Conservation (phyloP, 2,888 invertebrate genomes). For the Hofmannophila pseudospretella region DNA sequence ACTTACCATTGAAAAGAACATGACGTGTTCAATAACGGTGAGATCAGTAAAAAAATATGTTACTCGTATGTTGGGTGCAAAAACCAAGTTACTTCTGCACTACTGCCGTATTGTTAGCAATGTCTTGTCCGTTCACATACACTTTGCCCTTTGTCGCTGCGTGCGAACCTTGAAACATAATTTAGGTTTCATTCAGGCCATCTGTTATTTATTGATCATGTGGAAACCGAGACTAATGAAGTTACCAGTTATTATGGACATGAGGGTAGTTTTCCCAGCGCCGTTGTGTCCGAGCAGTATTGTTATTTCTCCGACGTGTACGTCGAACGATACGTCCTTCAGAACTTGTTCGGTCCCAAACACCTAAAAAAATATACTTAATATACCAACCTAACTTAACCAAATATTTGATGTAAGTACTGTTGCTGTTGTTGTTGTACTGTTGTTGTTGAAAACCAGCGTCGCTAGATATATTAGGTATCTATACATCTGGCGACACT, state of each 20-base stretch:
- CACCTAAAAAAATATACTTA: too few species aligned
- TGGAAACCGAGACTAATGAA: too few species aligned
- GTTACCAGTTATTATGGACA: slow-evolving; percentile 75
- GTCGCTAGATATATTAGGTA: too few species aligned
- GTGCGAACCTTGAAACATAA: too few species aligned
- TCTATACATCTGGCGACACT: too few species aligned
- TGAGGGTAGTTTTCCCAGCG: slow-evolving; percentile 83
- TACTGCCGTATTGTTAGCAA: slow-evolving; percentile 78
- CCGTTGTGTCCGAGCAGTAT: slow-evolving; percentile 88
- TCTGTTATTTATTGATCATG: too few species aligned
- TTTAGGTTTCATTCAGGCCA: too few species aligned
- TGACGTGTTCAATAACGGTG: slow-evolving; percentile 89
- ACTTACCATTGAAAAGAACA: slow-evolving; percentile 88
- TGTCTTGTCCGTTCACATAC: slow-evolving; percentile 83
- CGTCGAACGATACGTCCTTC: slow-evolving; percentile 76
- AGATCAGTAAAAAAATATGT: slow-evolving; percentile 88
- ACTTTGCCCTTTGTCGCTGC: slow-evolving; percentile 86
- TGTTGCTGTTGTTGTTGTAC: too few species aligned
- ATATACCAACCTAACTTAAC: too few species aligned
- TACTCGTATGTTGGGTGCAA: slow-evolving; percentile 95
- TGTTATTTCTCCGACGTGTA: slow-evolving; percentile 86
- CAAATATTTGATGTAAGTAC: too few species aligned
- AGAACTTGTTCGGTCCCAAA: too few species aligned
- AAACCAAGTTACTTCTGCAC: slow-evolving; percentile 88
- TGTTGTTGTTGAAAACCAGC: too few species aligned